Conservation (phyloP, 1,140 invertebrate species). For the Brachionus rubens region DNA sequence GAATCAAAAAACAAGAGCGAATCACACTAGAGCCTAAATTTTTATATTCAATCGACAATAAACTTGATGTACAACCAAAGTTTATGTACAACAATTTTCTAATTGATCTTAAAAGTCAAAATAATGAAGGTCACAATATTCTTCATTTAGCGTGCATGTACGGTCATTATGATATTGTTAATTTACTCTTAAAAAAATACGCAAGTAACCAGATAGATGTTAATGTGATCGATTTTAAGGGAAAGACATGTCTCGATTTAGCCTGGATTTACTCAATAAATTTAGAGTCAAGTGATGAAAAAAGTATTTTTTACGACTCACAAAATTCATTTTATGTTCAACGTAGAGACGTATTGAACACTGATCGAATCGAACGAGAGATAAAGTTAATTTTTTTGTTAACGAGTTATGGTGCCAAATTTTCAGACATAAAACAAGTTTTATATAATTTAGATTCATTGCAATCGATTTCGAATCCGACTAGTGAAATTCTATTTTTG, state of each 20-base stretch:
- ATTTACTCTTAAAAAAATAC: not conserved
- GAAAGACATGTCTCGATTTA: constrained; percentile 13
- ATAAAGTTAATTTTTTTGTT: constrained; percentile 12
- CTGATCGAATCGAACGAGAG: not conserved
- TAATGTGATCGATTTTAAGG: constrained; percentile 12
- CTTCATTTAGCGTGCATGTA: constrained; percentile 27
- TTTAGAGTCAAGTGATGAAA: not conserved
- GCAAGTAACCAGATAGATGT: constrained; percentile 35
- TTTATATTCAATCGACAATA: not conserved
- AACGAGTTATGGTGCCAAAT: constrained; percentile 36
- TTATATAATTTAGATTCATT: not conserved
- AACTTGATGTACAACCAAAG: not conserved
- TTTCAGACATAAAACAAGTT: not conserved
- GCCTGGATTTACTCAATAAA: constrained; percentile 15
- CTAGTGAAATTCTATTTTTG: no score
- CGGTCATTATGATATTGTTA: constrained; percentile 15
- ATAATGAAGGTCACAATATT: constrained; percentile 26
- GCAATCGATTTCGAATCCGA: no score
- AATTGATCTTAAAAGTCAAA: constrained; percentile 25
- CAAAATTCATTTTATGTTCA: constrained; percentile 32
- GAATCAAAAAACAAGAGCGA: not conserved
- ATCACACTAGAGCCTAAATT: not conserved
- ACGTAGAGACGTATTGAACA: not conserved
- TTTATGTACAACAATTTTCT: constrained; percentile 29
- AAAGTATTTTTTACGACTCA: constrained; percentile 21